Conservation (phyloP, 1,140 invertebrate genomes). For the Dreissena rostriformis region DNA sequence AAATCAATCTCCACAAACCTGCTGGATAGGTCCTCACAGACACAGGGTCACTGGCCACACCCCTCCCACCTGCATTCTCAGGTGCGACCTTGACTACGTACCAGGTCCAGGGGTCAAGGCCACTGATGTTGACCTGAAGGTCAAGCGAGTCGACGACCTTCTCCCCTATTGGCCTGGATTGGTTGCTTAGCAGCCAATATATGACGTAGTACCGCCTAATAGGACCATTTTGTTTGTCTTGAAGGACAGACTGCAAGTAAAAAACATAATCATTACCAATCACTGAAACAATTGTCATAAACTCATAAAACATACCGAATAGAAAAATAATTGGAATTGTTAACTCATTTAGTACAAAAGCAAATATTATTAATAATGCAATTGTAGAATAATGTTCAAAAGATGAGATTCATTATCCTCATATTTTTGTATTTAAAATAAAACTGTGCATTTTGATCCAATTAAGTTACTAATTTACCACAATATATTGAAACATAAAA, state of each 20-base stretch:
- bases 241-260: conserved; percentile 41
- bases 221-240: conserved; percentile 48
- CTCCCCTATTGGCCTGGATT: conserved; percentile 16
- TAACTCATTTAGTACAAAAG: too few species aligned
- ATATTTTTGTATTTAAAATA: too few species aligned
- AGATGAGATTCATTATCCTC: too few species aligned
- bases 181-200: conserved; percentile 47
- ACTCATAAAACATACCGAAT: too few species aligned
- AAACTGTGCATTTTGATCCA: too few species aligned
- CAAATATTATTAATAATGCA: too few species aligned
- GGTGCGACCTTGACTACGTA: conserved; percentile 35
- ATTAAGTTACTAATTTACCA: too few species aligned
- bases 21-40: conserved; percentile 33
- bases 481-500: too few species aligned
- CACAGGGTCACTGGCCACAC: conserved; percentile 27
- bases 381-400: too few species aligned
- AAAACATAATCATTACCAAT: too few species aligned
- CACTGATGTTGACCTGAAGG: conserved; percentile 49
- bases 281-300: too few species aligned
- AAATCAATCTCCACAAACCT: conserved; percentile 13
- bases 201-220: conserved; percentile 50
- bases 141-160: conserved; percentile 45
- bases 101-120: conserved; percentile 54
- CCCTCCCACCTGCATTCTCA: conserved; percentile 44
- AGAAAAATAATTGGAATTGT: too few species aligned